Conservation (phyloP, 2,797 vertebrate species). For the Bovichtus diacanthus region DNA sequence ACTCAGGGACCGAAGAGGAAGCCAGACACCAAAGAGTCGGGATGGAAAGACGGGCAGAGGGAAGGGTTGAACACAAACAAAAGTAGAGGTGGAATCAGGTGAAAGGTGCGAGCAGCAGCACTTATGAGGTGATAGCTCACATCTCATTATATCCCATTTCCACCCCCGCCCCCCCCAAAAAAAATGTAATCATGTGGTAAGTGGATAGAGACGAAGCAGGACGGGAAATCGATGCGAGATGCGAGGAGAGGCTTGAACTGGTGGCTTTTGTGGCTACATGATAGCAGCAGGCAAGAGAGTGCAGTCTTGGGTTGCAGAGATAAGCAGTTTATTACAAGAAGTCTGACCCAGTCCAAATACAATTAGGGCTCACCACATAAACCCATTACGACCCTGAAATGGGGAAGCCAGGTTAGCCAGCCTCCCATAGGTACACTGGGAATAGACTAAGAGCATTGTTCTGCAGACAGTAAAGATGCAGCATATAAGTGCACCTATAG, state of each 20-base stretch:
- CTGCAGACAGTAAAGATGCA: slow-evolving; percentile 16
- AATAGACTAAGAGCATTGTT: slow-evolving; percentile 24
- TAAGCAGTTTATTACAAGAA: slow-evolving; percentile 79
- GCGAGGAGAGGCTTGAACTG: slow-evolving; percentile 44
- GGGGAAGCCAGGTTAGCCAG: slow-evolving; percentile 25
- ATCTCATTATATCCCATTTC: slow-evolving; percentile 65
- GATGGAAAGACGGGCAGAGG: slow-evolving; percentile 9
- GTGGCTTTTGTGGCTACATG: slow-evolving; percentile 73
- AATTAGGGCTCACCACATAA: slow-evolving; percentile 77
- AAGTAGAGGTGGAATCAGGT: slow-evolving; percentile 38
- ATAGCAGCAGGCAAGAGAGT: slow-evolving; percentile 69
- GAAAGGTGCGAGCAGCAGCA: slow-evolving; percentile 66
- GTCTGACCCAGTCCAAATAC: slow-evolving; percentile 65
- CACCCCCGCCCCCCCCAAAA: neutral
- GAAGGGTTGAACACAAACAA: slow-evolving; percentile 15
- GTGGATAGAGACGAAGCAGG: slow-evolving; percentile 54
- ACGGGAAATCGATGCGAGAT: slow-evolving; percentile 70
- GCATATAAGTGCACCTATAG: neutral
- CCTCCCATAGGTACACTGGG: slow-evolving; percentile 37
- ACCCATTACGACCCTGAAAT: slow-evolving; percentile 63
- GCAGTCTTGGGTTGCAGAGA: slow-evolving; percentile 74
- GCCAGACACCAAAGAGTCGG: neutral
- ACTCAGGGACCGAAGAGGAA: slow-evolving; percentile 6
- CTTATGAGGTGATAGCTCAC: slow-evolving; percentile 71
- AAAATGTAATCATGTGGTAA: slow-evolving; percentile 78